Evolutionary conservation across 1,140 invertebrate genomes (phyloP).

Genomic region (Polypedilum pembai): DNA sequence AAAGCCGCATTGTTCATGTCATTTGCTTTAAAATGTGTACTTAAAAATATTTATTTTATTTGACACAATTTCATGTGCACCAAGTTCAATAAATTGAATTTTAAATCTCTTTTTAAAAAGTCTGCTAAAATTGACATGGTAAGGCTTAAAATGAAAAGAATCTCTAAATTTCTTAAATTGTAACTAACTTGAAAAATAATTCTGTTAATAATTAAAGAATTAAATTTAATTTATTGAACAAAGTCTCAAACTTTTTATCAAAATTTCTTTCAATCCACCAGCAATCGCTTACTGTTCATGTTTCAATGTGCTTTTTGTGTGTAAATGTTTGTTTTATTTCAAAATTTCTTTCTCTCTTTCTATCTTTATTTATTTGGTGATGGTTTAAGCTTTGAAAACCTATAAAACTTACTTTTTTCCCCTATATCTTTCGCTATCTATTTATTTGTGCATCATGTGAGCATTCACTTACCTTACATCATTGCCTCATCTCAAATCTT

Average conservation of each 20-base stretch:
- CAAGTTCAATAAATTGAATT: not conserved
- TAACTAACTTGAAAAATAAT: too few species aligned
- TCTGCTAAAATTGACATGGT: too few species aligned
- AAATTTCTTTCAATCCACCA: not conserved
- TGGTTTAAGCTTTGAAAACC: not conserved
- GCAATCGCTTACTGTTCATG: not conserved
- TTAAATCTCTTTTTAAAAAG: not conserved
- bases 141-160: too few species aligned
- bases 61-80: not conserved
- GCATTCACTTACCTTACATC: not conserved
- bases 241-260: not conserved
- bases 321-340: constrained; percentile 22
- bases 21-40: too few species aligned
- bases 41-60: too few species aligned
- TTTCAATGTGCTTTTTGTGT: constrained; percentile 8
- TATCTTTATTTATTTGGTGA: not conserved
- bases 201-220: too few species aligned
- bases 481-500: not conserved
- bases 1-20: too few species aligned
- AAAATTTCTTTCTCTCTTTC: not conserved
- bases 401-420: not conserved
- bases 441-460: not conserved
- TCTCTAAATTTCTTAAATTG: too few species aligned
- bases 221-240: not conserved
- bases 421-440: not conserved